Base-by-base conservation (phyloP, 2,113 vertebrate genomes). In the Proteles cristata region DNA sequence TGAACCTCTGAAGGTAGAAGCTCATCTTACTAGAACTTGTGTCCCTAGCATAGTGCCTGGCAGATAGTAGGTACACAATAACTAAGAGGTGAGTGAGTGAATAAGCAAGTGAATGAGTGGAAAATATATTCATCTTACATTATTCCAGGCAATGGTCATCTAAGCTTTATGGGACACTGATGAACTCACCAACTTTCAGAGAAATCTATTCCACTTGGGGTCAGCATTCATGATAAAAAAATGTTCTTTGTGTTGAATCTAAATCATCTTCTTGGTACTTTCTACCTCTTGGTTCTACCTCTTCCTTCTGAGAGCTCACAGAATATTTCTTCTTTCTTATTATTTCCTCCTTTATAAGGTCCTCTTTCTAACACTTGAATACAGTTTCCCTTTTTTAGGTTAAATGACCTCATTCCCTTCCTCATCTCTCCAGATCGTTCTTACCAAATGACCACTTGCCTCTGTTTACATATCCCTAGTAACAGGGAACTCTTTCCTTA, bases 311-410 rank as follows among this genome's bases (percentile, higher is more conserved):
- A 50, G 28, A 50, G 21, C 65, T 87, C 43, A 90, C 12, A 79
- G 11, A 80, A 87, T 9, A 90, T 68, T 84, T 63, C 11, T 87
- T 58, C n/a, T 96, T 92, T 25, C 53, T n/a, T 43, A 26, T 77
- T 25, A 25, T 19, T 93, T 58, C 39, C 88, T 74, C 81, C 94
- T 88, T 21, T 33, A 65, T 21, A 31, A 79, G 33, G 50, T 73
- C 16, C 15, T 81, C 55, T 74, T 90, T 94, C 48, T 92, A 43
- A 74, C 19, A 79, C 88, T 63, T 89, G 11, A 88, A 94, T n/a
- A 45, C 23, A 88, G 8, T 85, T 73, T 86, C n/a, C 39, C 53
- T 88, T 88, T 63, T 73, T 6, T 15, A 73, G 9, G 50, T 68
- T 66, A 69, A 87, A 53, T 45, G 43, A 68, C 25, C 71, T 26